These are phyloP conservation scores for Acrobasis repandana DNA, from an alignment of 2,888 invertebrate species.

Conservation along the genomic window DNA sequence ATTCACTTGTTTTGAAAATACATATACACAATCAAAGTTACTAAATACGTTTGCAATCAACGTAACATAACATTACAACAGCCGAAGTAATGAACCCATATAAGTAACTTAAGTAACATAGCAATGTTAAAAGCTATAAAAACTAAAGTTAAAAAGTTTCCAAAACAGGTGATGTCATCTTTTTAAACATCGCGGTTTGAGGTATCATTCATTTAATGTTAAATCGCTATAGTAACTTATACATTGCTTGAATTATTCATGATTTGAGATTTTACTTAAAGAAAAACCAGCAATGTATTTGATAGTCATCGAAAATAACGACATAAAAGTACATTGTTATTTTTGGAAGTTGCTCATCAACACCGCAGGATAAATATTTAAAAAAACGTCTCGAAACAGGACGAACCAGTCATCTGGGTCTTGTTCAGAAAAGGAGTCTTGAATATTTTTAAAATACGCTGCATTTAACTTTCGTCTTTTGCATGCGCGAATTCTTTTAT, in stretches of 20 bases:
- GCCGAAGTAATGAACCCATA: background rate
- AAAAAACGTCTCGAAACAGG: background rate
- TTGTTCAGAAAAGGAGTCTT: background rate
- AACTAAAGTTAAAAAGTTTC: constrained; percentile 26
- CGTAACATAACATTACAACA: background rate
- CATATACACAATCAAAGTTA: background rate
- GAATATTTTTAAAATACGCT: background rate
- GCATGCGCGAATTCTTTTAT: too few species aligned
- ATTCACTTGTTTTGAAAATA: background rate
- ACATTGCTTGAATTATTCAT: background rate
- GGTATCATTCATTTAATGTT: background rate
- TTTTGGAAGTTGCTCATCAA: background rate
- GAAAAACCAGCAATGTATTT: background rate
- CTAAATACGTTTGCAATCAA: background rate
- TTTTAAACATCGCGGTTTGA: constrained; percentile 26
- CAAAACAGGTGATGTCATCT: constrained; percentile 41
- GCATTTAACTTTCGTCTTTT: too few species aligned
- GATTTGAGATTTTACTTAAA: background rate
- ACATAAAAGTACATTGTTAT: background rate
- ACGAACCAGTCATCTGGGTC: background rate
- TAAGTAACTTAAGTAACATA: background rate
- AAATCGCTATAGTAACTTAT: background rate
- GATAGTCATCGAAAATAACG: background rate
- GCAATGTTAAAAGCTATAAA: constrained; percentile 16
- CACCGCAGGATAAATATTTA: background rate